phyloP scores from a whole-genome alignment of 1,140 invertebrate species.

The Tetragnatha versicolor region DNA sequence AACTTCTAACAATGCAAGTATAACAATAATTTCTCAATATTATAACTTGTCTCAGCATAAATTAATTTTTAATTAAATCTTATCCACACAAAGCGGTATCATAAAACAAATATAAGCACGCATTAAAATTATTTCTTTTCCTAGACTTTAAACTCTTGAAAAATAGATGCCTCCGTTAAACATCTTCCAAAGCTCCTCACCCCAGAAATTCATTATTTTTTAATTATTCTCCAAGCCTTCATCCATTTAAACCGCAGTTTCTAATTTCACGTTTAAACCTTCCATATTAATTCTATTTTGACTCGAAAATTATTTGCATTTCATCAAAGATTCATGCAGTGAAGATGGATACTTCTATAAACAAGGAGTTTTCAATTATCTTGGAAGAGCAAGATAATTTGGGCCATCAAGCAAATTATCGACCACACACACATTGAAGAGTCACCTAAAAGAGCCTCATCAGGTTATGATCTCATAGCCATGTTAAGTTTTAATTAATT shows the following conservation, averaged over 20 bases:
- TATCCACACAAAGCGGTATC: neutral
- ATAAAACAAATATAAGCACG: conserved; percentile 7
- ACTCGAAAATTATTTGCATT: conserved; percentile 43
- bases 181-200: too few species aligned
- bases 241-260: conserved; percentile 16
- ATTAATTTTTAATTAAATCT: conserved; percentile 36
- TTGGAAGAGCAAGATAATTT: conserved; percentile 17
- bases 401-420: conserved; percentile 43
- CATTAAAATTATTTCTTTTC: conserved; percentile 18
- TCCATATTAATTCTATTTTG: conserved; percentile 34
- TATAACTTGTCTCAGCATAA: conserved; percentile 4
- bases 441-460: conserved; percentile 36
- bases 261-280: conserved; percentile 2
- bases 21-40: too few species aligned
- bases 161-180: neutral
- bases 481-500: conserved; percentile 26
- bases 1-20: too few species aligned
- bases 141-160: neutral
- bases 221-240: conserved; percentile 11
- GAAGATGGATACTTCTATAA: conserved; percentile 10
- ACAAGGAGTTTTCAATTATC: conserved; percentile 44
- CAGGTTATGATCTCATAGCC: conserved; percentile 34
- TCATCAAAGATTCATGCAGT: conserved; percentile 42
- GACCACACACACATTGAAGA: conserved; percentile 7
- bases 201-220: conserved; percentile 33